Percentiles rank a stretch among this genome's conserved stretches.
Conservation (phyloP, 37 sponge, comb jelly and placozoan genomes). For the Ephydatia muelleri region DNA sequence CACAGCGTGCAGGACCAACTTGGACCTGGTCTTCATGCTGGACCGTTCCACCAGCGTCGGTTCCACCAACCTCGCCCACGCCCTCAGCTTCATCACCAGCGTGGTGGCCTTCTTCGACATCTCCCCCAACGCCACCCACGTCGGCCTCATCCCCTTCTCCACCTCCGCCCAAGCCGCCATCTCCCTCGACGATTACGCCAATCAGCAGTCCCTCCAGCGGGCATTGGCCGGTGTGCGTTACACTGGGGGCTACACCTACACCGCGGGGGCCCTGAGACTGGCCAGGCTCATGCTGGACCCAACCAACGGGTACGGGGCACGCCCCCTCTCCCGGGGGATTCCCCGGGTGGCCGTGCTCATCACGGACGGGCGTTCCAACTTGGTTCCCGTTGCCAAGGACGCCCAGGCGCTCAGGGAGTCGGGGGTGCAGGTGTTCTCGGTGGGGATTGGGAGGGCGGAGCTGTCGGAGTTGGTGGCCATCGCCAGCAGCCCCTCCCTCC, state of each 20-base stretch:
- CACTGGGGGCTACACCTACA: constrained; percentile 73
- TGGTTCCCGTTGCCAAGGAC: constrained; percentile 11
- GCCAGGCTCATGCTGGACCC: constrained; percentile 47
- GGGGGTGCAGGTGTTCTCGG: constrained; percentile 75
- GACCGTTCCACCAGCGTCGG: constrained; percentile 91
- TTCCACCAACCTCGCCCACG: constrained; percentile 45
- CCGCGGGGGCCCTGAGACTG: constrained; percentile 49
- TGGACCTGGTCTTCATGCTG: constrained; percentile 80
- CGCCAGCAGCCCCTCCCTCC: constrained; percentile 74
- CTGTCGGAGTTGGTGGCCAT: constrained; percentile 74
- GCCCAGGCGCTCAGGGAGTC: constrained; percentile 53
- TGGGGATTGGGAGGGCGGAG: constrained; percentile 73
- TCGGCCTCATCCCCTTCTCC: constrained; percentile 75
- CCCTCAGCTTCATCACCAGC: constrained; percentile 60
- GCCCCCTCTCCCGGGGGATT: constrained; percentile 67
- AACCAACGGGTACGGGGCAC: constrained; percentile 48
- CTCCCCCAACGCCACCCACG: constrained; percentile 59
- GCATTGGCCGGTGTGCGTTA: constrained; percentile 22
- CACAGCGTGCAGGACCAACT: constrained; percentile 65
- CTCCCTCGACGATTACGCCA: constrained; percentile 27
- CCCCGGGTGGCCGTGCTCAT: constrained; percentile 82
- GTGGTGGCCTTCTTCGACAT: constrained; percentile 75
- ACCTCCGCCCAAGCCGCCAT: constrained; percentile 42
- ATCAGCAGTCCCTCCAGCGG: constrained; percentile 14
- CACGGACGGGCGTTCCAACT: constrained; percentile 89